Conservation (phyloP, 2,113 vertebrate genomes). For the Chrysemys picta region DNA sequence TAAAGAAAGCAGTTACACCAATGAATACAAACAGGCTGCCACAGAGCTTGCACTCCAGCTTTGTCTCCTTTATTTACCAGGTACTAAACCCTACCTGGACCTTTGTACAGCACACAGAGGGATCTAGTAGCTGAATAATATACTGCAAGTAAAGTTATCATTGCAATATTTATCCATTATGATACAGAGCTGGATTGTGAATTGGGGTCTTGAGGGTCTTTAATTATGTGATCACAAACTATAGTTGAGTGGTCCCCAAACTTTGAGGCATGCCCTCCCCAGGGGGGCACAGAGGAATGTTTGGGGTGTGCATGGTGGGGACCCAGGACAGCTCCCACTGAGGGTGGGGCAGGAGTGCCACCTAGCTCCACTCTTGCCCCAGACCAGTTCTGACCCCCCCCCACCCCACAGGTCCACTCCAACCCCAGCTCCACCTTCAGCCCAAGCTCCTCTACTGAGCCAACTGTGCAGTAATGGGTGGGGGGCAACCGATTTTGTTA, state of each 20-base stretch:
- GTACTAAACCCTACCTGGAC: not conserved
- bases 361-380: too few species aligned
- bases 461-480: too few species aligned
- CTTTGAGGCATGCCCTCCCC: too few species aligned
- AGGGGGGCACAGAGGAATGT: too few species aligned
- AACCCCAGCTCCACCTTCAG: too few species aligned
- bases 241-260: not conserved
- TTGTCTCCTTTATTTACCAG: not conserved
- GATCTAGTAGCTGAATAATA: conserved; percentile 42
- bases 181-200: not conserved
- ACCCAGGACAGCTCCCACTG: too few species aligned
- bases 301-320: too few species aligned
- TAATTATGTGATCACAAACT: not conserved
- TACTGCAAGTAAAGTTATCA: not conserved
- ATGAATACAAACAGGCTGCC: not conserved
- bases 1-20: rapidly evolving
- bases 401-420: too few species aligned
- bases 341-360: too few species aligned
- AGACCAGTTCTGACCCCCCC: too few species aligned
- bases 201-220: not conserved
- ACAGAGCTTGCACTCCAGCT: not conserved
- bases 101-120: conserved; percentile 28
- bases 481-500: too few species aligned
- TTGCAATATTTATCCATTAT: not conserved
- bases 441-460: too few species aligned